A percentile compares a stretch with the other conserved stretches of the same genome.
These are phyloP conservation scores for Chlorops oryzae DNA, from an alignment of 1,140 invertebrate species.

Conservation along the genomic window DNA sequence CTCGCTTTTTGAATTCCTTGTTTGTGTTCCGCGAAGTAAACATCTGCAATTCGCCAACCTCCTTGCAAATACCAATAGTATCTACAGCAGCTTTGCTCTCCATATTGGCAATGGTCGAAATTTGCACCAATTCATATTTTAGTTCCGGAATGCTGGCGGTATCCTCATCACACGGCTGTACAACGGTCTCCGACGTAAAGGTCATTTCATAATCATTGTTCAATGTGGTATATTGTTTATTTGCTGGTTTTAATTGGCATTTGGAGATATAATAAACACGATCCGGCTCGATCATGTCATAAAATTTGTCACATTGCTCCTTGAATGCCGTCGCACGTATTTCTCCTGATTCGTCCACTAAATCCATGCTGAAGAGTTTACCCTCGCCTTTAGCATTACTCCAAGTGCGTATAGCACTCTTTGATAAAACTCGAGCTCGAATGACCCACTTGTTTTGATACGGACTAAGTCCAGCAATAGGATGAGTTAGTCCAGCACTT, in stretches of 20 bases:
- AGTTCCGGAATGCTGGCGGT: slow-evolving; percentile 62
- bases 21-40: slow-evolving; percentile 68
- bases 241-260: slow-evolving; percentile 79
- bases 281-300: slow-evolving; percentile 77
- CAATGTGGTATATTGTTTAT: slow-evolving; percentile 78
- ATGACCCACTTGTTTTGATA: slow-evolving; percentile 94
- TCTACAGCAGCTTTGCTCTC: slow-evolving; percentile 72
- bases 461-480: slow-evolving; percentile 76
- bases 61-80: slow-evolving; percentile 84
- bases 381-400: slow-evolving; percentile 88
- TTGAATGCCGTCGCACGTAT: slow-evolving; percentile 93
- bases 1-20: slow-evolving; percentile 83
- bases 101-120: slow-evolving; percentile 67
- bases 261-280: slow-evolving; percentile 85
- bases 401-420: slow-evolving; percentile 78
- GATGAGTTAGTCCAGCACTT: slow-evolving; percentile 53
- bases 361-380: slow-evolving; percentile 86
- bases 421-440: slow-evolving; percentile 81
- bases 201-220: slow-evolving; percentile 97
- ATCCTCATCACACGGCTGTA: slow-evolving; percentile 63
- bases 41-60: slow-evolving; percentile 61
- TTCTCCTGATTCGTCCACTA: slow-evolving; percentile 90
- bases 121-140: slow-evolving; percentile 76
- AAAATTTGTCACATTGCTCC: slow-evolving; percentile 84
- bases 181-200: slow-evolving; percentile 71